Evolutionary conservation across 2,888 invertebrate species (phyloP).

Genomic region (Chaetogeoica ovagalla): DNA sequence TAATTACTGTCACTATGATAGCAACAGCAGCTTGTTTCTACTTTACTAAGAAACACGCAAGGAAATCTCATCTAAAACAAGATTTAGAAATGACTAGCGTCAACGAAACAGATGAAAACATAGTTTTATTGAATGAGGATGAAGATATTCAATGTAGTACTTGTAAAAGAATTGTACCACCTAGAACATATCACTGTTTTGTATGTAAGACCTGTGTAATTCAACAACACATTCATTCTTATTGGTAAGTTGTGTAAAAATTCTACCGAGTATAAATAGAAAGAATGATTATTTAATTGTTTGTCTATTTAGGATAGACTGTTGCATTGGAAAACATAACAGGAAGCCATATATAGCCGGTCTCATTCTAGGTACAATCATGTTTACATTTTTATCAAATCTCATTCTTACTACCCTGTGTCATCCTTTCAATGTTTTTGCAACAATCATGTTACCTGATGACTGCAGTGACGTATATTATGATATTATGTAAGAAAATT

Average conservation of each 20-base stretch:
- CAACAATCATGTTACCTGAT: conserved; percentile 74
- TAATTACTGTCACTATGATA: conserved; percentile 63
- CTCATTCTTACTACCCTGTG: conserved; percentile 85
- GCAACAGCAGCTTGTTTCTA: conserved; percentile 36
- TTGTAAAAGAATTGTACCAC: conserved; percentile 64
- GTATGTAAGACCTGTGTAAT: conserved; percentile 81
- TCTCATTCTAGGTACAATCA: conserved; percentile 68
- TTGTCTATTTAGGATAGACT: conserved; percentile 70
- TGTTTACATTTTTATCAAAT: conserved; percentile 75
- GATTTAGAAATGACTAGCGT: conserved; percentile 38
- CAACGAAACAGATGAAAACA: conserved; percentile 12
- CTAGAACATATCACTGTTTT: conserved; percentile 78
- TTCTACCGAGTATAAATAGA: background rate
- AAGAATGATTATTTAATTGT: background rate
- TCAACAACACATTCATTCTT: conserved; percentile 78
- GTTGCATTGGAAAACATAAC: conserved; percentile 81
- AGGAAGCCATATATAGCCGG: conserved; percentile 74
- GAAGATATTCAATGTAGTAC: conserved; percentile 66
- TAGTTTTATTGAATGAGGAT: conserved; percentile 53
- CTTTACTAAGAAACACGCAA: conserved; percentile 23
- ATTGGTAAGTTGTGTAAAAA: conserved; percentile 66
- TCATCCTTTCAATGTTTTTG: conserved; percentile 73
- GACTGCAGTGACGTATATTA: conserved; percentile 84
- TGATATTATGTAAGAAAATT: conserved; percentile 69
- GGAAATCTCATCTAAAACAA: conserved; percentile 38